phyloP scores from a whole-genome alignment of 2,888 invertebrate species.

The Pyrgus malvae region DNA sequence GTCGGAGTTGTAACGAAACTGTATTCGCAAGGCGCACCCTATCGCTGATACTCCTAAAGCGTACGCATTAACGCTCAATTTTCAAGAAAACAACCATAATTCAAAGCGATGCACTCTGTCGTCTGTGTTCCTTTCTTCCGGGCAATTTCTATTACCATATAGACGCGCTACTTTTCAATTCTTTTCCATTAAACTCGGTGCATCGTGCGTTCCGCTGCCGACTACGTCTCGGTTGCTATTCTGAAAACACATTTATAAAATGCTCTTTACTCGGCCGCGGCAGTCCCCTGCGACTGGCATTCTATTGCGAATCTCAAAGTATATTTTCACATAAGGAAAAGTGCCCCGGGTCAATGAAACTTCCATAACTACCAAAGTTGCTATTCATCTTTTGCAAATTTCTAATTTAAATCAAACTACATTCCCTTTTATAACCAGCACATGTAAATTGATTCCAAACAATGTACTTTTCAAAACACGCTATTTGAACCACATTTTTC shows the following conservation, averaged over 20 bases:
- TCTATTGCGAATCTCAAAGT: slow-evolving; percentile 74
- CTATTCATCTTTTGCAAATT: slow-evolving; percentile 41
- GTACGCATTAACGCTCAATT: slow-evolving; percentile 77
- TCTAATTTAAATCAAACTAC: slow-evolving; percentile 26
- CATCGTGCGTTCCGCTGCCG: slow-evolving; percentile 73
- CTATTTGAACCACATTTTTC: too few relatives aligned
- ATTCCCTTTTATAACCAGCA: slow-evolving; percentile 4
- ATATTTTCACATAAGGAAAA: slow-evolving; percentile 67
- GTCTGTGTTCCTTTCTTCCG: slow-evolving; percentile 79
- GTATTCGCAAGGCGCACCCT: slow-evolving; percentile 38
- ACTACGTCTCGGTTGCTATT: slow-evolving; percentile 61
- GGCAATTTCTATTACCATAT: slow-evolving; percentile 82
- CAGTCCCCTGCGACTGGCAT: slow-evolving; percentile 73
- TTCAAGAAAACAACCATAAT: slow-evolving; percentile 78
- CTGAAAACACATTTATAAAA: slow-evolving; percentile 80
- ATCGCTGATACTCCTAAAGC: slow-evolving; percentile 53
- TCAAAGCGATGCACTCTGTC: slow-evolving; percentile 75
- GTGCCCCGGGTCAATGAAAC: slow-evolving; percentile 63
- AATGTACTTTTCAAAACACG: too few relatives aligned
- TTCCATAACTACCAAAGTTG: slow-evolving; percentile 53
- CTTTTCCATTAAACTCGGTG: slow-evolving; percentile 82
- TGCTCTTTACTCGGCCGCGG: slow-evolving; percentile 73
- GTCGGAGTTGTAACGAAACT: slow-evolving; percentile 61
- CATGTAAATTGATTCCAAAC: too few relatives aligned
- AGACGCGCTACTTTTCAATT: slow-evolving; percentile 82